Evolutionary conservation across 2,797 vertebrate species (phyloP).

Genomic region (Megalops cyprinoides): DNA sequence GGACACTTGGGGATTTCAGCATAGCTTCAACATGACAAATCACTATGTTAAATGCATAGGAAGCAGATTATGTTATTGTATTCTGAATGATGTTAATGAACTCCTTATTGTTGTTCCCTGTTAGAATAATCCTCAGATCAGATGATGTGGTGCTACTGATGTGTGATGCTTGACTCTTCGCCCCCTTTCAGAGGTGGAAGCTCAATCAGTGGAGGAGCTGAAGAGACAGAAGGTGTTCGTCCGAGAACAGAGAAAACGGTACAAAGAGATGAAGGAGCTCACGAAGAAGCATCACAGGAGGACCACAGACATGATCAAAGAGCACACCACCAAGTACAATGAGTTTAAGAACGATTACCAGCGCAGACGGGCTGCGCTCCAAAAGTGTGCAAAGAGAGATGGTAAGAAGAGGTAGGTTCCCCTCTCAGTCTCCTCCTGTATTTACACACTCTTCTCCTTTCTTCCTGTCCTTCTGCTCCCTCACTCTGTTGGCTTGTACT

Average conservation of each 20-base stretch:
- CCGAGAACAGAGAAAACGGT: constrained; percentile 93
- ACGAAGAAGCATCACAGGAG: constrained; percentile 96
- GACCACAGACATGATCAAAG: constrained; percentile 91
- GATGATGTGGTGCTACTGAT: too few species aligned
- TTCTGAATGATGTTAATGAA: too few species aligned
- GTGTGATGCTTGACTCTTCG: too few species aligned
- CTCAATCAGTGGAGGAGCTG: constrained; percentile 83
- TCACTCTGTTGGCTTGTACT: too few species aligned
- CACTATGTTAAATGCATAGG: too few species aligned
- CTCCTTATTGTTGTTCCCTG: too few species aligned
- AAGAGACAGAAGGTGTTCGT: constrained; percentile 92
- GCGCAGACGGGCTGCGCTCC: constrained; percentile 74
- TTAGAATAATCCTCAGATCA: too few species aligned
- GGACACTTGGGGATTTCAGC: too few species aligned
- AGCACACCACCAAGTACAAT: constrained; percentile 85
- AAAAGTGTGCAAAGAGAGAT: constrained; percentile 81
- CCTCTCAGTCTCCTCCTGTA: constrained; percentile 15
- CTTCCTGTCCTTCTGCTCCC: not conserved
- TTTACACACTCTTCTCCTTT: not conserved
- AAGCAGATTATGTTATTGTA: too few species aligned
- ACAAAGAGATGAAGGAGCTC: constrained; percentile 97
- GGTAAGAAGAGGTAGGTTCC: constrained; percentile 83
- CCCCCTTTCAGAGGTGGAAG: constrained; percentile 82
- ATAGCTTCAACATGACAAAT: too few species aligned
- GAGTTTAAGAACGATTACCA: constrained; percentile 84